These are phyloP conservation scores for Carpatolechia fugitivella DNA, from an alignment of 2,888 invertebrate species.

Conservation along the genomic window DNA sequence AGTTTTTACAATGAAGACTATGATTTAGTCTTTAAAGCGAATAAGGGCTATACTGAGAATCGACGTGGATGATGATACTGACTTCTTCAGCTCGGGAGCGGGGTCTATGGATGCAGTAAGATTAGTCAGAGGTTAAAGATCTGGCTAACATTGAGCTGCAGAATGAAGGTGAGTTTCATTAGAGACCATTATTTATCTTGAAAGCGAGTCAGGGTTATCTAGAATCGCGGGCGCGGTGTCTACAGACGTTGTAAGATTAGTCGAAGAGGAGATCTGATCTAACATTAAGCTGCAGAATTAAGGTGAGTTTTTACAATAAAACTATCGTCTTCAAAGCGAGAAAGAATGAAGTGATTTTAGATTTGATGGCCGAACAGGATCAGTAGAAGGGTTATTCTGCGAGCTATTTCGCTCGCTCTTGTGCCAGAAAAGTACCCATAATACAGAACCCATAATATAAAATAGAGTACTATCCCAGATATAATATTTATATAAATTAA, in stretches of 20 bases:
- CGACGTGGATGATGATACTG: slow-evolving; percentile 87
- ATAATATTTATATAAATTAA: too few relatives aligned
- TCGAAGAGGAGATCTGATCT: slow-evolving; percentile 91
- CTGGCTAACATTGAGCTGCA: slow-evolving; percentile 86
- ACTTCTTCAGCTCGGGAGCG: slow-evolving; percentile 97
- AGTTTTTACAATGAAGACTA: background rate
- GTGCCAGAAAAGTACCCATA: too few relatives aligned
- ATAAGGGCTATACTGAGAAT: slow-evolving; percentile 88
- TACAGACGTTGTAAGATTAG: slow-evolving; percentile 96
- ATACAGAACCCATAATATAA: too few relatives aligned
- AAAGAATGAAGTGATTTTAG: too few relatives aligned
- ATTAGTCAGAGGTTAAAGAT: slow-evolving; percentile 92
- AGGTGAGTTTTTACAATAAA: too few relatives aligned
- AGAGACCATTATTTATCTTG: background rate
- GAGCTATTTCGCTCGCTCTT: too few relatives aligned
- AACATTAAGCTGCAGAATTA: slow-evolving; percentile 90
- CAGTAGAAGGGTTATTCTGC: too few relatives aligned
- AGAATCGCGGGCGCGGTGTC: slow-evolving; percentile 95
- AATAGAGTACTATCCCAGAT: too few relatives aligned
- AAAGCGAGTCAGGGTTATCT: slow-evolving; percentile 87
- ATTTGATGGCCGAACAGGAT: too few relatives aligned
- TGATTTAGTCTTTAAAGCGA: too few relatives aligned
- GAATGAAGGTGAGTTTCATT: slow-evolving; percentile 78
- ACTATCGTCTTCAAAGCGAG: too few relatives aligned
- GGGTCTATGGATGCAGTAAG: slow-evolving; percentile 98